A percentile compares a stretch with the other conserved stretches of the same genome.
phyloP scores from a whole-genome alignment of 2,113 vertebrate species.

The Burhinus oedicnemus region DNA sequence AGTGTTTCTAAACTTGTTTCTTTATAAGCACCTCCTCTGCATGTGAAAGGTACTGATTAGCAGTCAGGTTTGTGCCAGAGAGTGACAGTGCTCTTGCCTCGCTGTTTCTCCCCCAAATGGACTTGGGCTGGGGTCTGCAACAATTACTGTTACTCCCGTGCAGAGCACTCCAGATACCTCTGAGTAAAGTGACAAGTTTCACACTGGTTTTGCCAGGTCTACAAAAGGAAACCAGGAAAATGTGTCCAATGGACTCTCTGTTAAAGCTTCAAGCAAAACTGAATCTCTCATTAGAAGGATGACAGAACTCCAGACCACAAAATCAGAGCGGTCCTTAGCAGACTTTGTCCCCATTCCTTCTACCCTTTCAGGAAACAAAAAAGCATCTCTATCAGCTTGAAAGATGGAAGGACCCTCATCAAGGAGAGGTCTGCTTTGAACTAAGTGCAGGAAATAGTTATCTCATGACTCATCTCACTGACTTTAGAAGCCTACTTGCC shows the following conservation, averaged over 20 bases:
- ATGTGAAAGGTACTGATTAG: background rate
- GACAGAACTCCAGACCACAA: background rate
- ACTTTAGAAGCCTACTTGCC: background rate
- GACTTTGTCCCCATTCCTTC: background rate
- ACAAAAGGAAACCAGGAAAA: background rate
- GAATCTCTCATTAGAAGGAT: background rate
- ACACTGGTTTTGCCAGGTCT: background rate
- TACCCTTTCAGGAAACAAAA: background rate
- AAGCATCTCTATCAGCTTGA: background rate
- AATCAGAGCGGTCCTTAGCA: background rate
- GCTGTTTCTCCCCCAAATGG: background rate
- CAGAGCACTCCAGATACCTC: background rate
- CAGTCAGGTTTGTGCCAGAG: background rate
- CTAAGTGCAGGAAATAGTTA: background rate
- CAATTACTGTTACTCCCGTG: background rate
- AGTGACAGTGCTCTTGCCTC: background rate
- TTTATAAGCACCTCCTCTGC: background rate
- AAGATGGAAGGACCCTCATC: background rate
- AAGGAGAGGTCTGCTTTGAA: background rate
- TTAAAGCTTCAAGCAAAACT: background rate
- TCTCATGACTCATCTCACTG: background rate
- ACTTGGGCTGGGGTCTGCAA: background rate
- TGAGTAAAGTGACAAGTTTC: background rate
- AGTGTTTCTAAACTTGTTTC: background rate
- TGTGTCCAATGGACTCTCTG: background rate